These are phyloP conservation scores for Caradrina kadenii DNA, from an alignment of 2,888 invertebrate genomes.

Conservation along the genomic window DNA sequence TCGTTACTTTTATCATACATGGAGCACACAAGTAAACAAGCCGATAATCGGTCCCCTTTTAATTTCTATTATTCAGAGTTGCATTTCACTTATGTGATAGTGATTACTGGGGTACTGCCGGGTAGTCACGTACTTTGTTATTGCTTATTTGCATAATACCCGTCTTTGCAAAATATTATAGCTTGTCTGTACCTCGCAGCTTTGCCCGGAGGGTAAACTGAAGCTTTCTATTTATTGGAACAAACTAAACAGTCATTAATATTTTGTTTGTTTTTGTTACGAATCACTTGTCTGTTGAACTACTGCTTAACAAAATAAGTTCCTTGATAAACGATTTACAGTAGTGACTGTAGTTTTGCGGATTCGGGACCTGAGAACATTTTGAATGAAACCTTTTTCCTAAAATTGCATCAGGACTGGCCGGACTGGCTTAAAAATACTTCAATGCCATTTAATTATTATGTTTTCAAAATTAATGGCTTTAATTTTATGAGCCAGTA, in stretches of 20 bases:
- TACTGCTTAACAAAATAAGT: too few species aligned
- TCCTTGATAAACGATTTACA: too few species aligned
- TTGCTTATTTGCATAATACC: slow-evolving; percentile 41
- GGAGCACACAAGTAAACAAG: slow-evolving; percentile 75
- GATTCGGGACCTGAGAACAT: background rate
- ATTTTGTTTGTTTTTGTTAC: too few species aligned
- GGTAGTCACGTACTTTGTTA: slow-evolving; percentile 43
- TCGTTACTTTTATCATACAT: slow-evolving; percentile 77
- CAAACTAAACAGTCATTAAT: too few species aligned
- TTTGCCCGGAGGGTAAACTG: background rate
- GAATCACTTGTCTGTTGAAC: too few species aligned
- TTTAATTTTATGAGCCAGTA: background rate
- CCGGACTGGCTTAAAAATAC: background rate
- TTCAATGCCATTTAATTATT: too few species aligned
- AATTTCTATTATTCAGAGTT: slow-evolving; percentile 54
- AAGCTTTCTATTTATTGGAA: too few species aligned
- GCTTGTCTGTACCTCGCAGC: background rate
- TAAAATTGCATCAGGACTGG: background rate
- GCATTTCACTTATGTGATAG: slow-evolving; percentile 51
- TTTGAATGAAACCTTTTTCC: slow-evolving; percentile 4
- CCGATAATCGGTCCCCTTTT: slow-evolving; percentile 69
- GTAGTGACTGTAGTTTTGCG: too few species aligned
- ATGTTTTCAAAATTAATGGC: background rate
- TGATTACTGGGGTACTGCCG: slow-evolving; percentile 40
- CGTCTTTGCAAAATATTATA: slow-evolving; percentile 26